Conservation (phyloP, 2,113 vertebrate genomes). For the Epinephelus fuscoguttatus region DNA sequence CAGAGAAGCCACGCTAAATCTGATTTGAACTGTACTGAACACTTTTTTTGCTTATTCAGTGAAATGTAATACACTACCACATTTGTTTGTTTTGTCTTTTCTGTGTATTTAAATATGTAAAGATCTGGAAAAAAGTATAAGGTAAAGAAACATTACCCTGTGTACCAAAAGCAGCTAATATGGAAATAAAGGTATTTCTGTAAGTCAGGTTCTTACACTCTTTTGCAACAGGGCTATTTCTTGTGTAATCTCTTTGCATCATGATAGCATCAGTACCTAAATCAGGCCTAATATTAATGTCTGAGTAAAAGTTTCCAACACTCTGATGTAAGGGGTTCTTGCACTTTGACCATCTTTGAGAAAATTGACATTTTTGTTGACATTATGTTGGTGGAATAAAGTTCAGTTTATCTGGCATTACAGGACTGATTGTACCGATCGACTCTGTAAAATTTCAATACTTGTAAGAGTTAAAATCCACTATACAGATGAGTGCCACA, state of each 20-base stretch:
- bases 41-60: neutral
- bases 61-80: neutral
- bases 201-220: neutral
- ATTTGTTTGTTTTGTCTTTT: neutral
- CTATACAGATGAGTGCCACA: neutral
- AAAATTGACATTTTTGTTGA: neutral
- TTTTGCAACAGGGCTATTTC: neutral
- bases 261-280: neutral
- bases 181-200: neutral
- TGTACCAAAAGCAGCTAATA: neutral
- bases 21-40: neutral
- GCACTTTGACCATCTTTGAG: neutral
- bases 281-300: neutral
- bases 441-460: neutral
- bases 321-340: neutral
- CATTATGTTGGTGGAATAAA: neutral
- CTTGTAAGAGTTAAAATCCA: neutral
- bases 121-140: neutral
- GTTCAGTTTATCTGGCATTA: neutral
- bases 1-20: neutral
- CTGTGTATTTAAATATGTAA: neutral
- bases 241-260: slow-evolving; percentile 4
- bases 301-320: neutral
- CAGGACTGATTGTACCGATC: neutral
- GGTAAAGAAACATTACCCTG: neutral